These are phyloP conservation scores for Cordilura impudica DNA, from an alignment of 2,888 invertebrate species.

Conservation along the genomic window DNA sequence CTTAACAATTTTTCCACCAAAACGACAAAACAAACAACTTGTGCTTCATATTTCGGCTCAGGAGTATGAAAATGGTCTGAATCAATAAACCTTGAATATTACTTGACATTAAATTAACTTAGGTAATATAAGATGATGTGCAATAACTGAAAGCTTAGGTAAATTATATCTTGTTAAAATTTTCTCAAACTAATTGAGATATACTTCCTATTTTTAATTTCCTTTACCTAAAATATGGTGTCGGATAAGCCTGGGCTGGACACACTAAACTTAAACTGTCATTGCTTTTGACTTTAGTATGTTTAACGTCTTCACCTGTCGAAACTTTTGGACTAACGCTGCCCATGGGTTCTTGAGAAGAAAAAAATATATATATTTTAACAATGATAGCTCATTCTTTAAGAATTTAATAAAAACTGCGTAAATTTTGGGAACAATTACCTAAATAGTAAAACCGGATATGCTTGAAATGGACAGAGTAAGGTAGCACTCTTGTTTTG, in stretches of 20 bases:
- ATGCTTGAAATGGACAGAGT: slow-evolving; percentile 84
- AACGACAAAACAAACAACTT: no score
- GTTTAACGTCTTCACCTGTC: slow-evolving; percentile 77
- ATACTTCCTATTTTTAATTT: not conserved
- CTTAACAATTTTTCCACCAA: no score
- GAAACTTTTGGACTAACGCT: slow-evolving; percentile 82
- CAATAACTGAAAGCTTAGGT: no score
- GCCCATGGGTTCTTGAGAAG: slow-evolving; percentile 80
- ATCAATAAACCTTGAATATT: no score
- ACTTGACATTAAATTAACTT: no score
- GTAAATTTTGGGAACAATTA: slow-evolving; percentile 72
- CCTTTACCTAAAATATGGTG: slow-evolving; percentile 80
- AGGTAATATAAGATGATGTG: no score
- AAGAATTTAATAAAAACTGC: slow-evolving; percentile 45
- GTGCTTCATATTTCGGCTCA: no score
- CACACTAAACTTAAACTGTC: slow-evolving; percentile 82
- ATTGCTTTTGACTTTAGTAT: slow-evolving; percentile 64
- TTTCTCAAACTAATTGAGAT: no score
- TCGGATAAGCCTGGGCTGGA: slow-evolving; percentile 85
- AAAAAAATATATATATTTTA: not conserved
- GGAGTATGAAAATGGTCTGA: no score
- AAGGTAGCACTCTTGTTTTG: slow-evolving; percentile 79
- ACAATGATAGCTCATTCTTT: not conserved
- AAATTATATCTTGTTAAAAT: no score
- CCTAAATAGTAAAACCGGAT: slow-evolving; percentile 85